Evolutionary conservation across 1,140 invertebrate species (phyloP).

Genomic region (Anoplolepis gracilipes): DNA sequence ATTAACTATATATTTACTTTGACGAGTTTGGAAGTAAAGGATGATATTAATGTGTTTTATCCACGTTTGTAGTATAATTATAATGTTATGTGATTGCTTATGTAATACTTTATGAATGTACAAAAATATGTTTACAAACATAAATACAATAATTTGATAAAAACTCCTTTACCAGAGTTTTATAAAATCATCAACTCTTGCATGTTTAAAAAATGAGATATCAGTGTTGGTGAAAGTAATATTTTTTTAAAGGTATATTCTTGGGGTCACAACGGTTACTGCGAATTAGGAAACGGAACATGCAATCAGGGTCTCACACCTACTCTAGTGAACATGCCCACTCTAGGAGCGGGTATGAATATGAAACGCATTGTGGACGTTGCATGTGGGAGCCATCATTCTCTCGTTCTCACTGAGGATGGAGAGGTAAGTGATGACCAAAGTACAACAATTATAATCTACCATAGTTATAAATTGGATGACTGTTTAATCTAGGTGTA

Average conservation of each 20-base stretch:
- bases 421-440: conserved; percentile 85
- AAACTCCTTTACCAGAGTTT: not conserved
- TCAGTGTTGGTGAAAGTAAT: not conserved
- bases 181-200: not conserved
- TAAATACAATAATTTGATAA: too few relatives aligned
- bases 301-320: conserved; percentile 87
- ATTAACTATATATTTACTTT: too few relatives aligned
- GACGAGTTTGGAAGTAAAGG: too few relatives aligned
- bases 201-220: not conserved
- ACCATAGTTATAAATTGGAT: not conserved
- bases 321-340: conserved; percentile 83
- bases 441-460: not conserved
- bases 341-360: conserved; percentile 72
- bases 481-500: conserved; percentile 85
- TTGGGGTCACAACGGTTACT: conserved; percentile 90
- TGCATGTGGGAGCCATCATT: conserved; percentile 89
- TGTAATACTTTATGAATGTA: too few relatives aligned
- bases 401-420: conserved; percentile 87
- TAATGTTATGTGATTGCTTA: too few relatives aligned
- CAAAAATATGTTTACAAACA: too few relatives aligned
- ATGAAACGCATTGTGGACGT: conserved; percentile 87
- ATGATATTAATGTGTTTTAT: too few relatives aligned
- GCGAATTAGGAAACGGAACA: conserved; percentile 88
- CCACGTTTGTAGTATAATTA: too few relatives aligned
- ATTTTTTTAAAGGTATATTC: conserved; percentile 84